Evolutionary conservation across 2,888 invertebrate species (phyloP).

Genomic region (Drosophila fulvimacula): DNA sequence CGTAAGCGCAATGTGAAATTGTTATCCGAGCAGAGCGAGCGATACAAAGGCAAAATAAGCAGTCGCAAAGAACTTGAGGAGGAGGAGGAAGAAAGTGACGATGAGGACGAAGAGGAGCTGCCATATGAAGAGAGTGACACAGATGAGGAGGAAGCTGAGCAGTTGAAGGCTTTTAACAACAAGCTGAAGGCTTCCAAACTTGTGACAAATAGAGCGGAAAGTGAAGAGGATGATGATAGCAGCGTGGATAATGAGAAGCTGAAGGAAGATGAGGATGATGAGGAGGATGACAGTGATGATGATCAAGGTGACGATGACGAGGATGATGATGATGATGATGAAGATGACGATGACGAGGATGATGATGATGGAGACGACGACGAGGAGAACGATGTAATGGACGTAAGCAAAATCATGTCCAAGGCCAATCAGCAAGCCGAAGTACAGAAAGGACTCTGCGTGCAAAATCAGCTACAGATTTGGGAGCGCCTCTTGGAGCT

Average conservation of each 20-base stretch:
- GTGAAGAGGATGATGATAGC: constrained; percentile 20
- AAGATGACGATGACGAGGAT: constrained; percentile 39
- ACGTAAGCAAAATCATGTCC: constrained; percentile 59
- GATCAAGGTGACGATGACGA: constrained; percentile 43
- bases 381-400: constrained; percentile 39
- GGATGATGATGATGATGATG: constrained; percentile 68
- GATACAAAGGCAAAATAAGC: constrained; percentile 90
- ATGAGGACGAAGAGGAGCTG: constrained; percentile 51
- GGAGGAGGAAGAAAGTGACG: constrained; percentile 25
- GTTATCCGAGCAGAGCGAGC: constrained; percentile 89
- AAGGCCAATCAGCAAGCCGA: constrained; percentile 85
- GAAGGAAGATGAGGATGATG: constrained; percentile 36
- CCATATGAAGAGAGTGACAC: constrained; percentile 65
- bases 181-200: constrained; percentile 30
- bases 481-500: constrained; percentile 95
- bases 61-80: constrained; percentile 86
- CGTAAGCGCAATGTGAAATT: constrained; percentile 89
- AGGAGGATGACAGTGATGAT: constrained; percentile 53
- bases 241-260: constrained; percentile 29
- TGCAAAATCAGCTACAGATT: constrained; percentile 89
- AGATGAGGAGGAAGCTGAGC: constrained; percentile 56
- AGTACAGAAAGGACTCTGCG: constrained; percentile 88
- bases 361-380: too few relatives aligned
- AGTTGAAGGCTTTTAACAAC: constrained; percentile 44
- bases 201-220: constrained; percentile 60